A percentile compares a stretch with the other conserved stretches of the same genome.
These are phyloP conservation scores for Melanotaenia parkinsoni DNA, from an alignment of 2,797 vertebrate genomes.

Conservation along the genomic window DNA sequence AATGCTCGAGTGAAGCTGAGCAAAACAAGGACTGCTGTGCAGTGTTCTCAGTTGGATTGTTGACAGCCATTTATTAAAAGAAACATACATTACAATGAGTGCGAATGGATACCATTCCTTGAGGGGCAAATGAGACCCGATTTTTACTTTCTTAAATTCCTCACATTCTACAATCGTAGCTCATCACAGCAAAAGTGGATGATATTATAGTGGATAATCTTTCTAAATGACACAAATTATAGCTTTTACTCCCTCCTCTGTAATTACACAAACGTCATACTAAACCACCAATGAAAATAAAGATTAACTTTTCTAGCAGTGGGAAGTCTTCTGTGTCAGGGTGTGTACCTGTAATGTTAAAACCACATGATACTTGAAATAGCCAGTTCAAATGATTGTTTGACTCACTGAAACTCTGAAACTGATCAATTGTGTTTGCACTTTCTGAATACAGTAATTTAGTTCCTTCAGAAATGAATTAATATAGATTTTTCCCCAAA, in stretches of 20 bases:
- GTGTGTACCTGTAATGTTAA: slow-evolving; percentile 20
- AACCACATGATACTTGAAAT: not conserved
- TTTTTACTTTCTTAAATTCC: not conserved
- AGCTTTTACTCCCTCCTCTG: slow-evolving; percentile 14
- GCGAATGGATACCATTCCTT: not conserved
- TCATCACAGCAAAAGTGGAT: slow-evolving; percentile 10
- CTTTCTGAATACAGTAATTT: not conserved
- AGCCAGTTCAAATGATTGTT: not conserved
- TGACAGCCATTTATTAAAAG: slow-evolving; percentile 5
- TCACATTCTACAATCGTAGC: not conserved
- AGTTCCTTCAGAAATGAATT: not conserved
- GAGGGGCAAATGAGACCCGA: not conserved
- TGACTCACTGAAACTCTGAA: not conserved
- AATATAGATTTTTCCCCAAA: not conserved
- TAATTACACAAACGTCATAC: slow-evolving; percentile 34
- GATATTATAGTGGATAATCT: slow-evolving; percentile 16
- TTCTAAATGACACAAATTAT: slow-evolving; percentile 21
- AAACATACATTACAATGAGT: not conserved
- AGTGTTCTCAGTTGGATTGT: not conserved
- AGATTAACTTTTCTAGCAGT: slow-evolving; percentile 18
- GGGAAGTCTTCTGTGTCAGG: slow-evolving; percentile 1
- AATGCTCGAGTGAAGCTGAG: slow-evolving; percentile 75
- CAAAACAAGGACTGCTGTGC: slow-evolving; percentile 71
- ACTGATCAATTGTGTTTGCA: not conserved
- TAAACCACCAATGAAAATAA: slow-evolving; percentile 30